These are phyloP conservation scores for Diplodus sargus DNA, from an alignment of 2,797 vertebrate genomes.

Conservation along the genomic window DNA sequence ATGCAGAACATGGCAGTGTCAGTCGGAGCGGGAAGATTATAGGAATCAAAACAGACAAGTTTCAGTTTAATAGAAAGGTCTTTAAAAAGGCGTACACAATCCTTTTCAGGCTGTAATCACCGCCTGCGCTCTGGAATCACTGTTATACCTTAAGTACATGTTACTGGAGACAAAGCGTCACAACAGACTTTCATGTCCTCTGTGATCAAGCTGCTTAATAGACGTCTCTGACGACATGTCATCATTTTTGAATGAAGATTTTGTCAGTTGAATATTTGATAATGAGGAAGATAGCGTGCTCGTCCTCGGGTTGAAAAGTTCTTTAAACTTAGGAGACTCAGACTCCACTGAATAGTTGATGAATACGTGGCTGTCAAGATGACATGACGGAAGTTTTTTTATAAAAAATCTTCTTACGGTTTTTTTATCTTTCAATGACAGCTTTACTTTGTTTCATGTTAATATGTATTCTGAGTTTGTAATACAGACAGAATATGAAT, in stretches of 20 bases:
- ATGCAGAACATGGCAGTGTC: background rate
- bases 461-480: background rate
- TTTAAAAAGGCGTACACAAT: background rate
- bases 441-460: background rate
- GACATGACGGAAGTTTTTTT: background rate
- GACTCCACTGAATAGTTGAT: background rate
- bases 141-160: constrained; percentile 14
- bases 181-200: background rate
- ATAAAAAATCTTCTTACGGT: background rate
- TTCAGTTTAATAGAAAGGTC: constrained; percentile 14
- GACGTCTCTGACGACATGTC: background rate
- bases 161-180: background rate
- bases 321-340: background rate
- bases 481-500: background rate
- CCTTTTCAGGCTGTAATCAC: background rate
- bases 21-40: constrained; percentile 1
- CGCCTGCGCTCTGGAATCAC: background rate
- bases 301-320: background rate
- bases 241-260: background rate
- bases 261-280: constrained; percentile 4
- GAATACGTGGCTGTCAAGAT: background rate
- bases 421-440: background rate
- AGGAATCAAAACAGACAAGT: constrained; percentile 29
- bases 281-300: background rate
- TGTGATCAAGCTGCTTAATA: constrained; percentile 1